Conservation (phyloP, 2,797 vertebrate genomes). For the Anisognathus igniventris region DNA sequence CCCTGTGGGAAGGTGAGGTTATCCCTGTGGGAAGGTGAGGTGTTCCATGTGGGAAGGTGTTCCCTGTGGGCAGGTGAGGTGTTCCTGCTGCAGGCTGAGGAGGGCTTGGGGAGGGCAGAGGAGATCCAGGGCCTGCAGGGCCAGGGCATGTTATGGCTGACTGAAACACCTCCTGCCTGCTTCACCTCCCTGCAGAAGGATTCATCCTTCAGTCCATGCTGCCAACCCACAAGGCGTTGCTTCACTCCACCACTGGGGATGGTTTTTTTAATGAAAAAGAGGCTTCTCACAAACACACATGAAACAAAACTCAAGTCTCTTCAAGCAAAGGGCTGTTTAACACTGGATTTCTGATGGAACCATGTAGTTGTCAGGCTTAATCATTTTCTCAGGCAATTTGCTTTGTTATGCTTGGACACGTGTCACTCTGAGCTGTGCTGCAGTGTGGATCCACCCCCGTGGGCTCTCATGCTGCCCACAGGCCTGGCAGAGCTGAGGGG, state of each 20-base stretch:
- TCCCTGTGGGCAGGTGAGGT: not conserved
- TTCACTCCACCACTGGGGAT: not conserved
- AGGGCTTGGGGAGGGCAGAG: not conserved
- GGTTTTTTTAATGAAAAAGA: not conserved
- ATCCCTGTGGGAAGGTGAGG: too few species aligned
- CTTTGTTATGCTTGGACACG: not conserved
- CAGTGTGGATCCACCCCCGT: not conserved
- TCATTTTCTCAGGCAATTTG: not conserved
- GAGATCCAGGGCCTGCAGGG: accelerated
- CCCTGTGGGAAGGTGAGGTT: not conserved
- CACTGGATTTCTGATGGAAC: not conserved
- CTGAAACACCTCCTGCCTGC: not conserved
- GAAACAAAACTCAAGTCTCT: accelerated
- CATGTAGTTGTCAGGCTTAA: not conserved
- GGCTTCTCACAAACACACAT: not conserved
- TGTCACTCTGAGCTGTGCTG: not conserved
- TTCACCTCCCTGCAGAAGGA: not conserved
- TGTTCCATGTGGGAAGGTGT: too few species aligned
- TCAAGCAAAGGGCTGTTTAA: not conserved
- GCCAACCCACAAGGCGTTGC: accelerated
- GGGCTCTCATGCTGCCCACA: not conserved
- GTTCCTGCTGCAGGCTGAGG: not conserved
- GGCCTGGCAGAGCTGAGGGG: not conserved
- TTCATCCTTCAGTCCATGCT: not conserved
- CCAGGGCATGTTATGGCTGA: not conserved